A percentile compares a stretch with the other conserved stretches of the same genome.
phyloP scores from a whole-genome alignment of 23 tunicate species.

The Halocynthia aurantium region DNA sequence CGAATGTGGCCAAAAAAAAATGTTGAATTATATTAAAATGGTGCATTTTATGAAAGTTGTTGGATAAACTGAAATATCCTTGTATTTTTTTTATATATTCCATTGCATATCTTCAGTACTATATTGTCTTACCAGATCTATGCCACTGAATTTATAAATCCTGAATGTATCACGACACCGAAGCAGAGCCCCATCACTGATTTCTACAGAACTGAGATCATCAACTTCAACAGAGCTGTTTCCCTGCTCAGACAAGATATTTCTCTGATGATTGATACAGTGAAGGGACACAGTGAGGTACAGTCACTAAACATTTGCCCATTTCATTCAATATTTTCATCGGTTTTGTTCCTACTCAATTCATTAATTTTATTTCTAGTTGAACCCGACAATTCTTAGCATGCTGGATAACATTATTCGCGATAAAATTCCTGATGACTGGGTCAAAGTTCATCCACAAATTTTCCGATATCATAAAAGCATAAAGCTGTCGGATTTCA shows the following conservation, averaged over 20 bases:
- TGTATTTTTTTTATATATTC: no score
- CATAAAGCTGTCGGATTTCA: constrained; percentile 16
- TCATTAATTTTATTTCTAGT: not conserved
- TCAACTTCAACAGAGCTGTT: not conserved
- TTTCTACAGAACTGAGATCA: constrained; percentile 44
- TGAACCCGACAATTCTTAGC: not conserved
- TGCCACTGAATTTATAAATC: no score
- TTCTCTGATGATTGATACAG: constrained; percentile 17
- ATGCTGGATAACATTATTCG: constrained; percentile 9
- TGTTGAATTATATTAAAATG: constrained; percentile 4
- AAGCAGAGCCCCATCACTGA: constrained; percentile 17
- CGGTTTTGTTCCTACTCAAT: not conserved
- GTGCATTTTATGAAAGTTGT: not conserved
- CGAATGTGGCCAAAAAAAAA: not conserved
- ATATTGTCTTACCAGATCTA: no score
- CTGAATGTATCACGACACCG: no score
- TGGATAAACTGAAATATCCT: no score
- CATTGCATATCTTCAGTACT: no score
- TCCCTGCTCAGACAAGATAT: constrained; percentile 32
- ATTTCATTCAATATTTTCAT: no score
- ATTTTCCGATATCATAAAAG: constrained; percentile 25
- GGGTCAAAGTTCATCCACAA: constrained; percentile 23
- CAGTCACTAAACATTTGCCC: no score
- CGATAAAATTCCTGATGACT: constrained; percentile 24
- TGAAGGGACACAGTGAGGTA: constrained; percentile 60